Evolutionary conservation across 2,888 invertebrate species (phyloP).

Genomic region (Drosophila leonis): DNA sequence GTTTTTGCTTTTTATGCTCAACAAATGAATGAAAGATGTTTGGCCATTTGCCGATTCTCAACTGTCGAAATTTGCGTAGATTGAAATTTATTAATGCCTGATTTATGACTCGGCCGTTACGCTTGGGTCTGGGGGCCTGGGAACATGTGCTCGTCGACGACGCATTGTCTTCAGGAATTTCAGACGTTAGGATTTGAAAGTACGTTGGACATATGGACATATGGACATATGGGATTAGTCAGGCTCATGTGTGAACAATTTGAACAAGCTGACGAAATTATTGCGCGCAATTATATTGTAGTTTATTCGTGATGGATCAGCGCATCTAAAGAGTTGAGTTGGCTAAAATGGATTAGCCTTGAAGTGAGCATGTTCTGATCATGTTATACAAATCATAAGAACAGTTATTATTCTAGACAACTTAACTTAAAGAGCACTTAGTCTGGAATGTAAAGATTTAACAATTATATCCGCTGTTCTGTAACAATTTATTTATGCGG

Average conservation of each 20-base stretch:
- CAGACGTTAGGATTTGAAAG: slow-evolving; percentile 69
- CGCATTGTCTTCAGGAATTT: slow-evolving; percentile 38
- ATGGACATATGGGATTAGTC: slow-evolving; percentile 39
- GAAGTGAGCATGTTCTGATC: slow-evolving; percentile 1
- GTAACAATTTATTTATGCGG: slow-evolving; percentile 15
- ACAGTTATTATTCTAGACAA: neutral
- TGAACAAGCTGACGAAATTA: slow-evolving; percentile 36
- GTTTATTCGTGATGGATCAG: slow-evolving; percentile 44
- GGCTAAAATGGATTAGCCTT: slow-evolving; percentile 16
- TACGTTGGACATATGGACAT: slow-evolving; percentile 13
- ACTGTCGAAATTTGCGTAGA: slow-evolving; percentile 59
- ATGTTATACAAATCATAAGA: slow-evolving; percentile 6
- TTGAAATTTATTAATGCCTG: slow-evolving; percentile 73
- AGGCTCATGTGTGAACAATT: slow-evolving; percentile 61
- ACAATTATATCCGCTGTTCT: neutral
- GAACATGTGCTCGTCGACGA: slow-evolving; percentile 47
- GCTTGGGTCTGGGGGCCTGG: slow-evolving; percentile 40
- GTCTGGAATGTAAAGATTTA: neutral
- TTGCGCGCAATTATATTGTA: slow-evolving; percentile 16
- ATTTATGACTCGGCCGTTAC: slow-evolving; percentile 63
- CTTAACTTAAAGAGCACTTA: neutral
- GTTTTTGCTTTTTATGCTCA: neutral
- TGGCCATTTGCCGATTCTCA: slow-evolving; percentile 25
- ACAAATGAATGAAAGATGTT: slow-evolving; percentile 44
- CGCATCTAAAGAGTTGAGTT: slow-evolving; percentile 19